Base-by-base conservation (phyloP, 2,113 vertebrate genomes). In the Ammodramus savannarum region DNA sequence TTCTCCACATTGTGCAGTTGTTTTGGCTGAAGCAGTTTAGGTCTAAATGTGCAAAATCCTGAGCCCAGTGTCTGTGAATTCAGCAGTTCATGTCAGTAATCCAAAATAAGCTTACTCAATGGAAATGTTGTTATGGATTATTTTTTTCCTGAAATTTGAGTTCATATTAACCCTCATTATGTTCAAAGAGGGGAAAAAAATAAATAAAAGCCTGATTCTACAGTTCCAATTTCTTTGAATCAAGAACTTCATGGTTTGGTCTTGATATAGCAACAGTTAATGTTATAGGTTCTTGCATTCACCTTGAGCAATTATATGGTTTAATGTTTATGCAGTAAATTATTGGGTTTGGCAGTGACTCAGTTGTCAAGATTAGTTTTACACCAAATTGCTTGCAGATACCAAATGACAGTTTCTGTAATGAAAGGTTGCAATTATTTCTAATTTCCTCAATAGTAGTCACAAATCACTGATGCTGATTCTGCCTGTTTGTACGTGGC, bases 391-490 rank as follows among this genome's bases (percentile, higher is more conserved):
- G 90, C 81, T 91, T 36, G 74, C 96, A 94, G 83, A 96, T 76
- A 96, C 74, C 65, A 94, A 93, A 96, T 94, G 93, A 91, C 83
- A 94, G 87, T 88, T 82, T 89, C 86, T 68, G 46, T 92, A 91
- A 95, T 72, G 89, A 95, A 96, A 96, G 96, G 74, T 79, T 95
- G 69, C 89, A 95, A 88, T 96, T 94, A 97, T 87, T 96, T 96
- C 95, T 93, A 92, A 97, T 97, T 93, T 90, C 76, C 95, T 55
- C 84, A 72, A 29, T 72, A 90, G 85, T 41, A 81, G 77, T 76
- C 77, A 48, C 82, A 91, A 96, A 93, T 97, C 72, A 86, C 76
- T 71, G 46, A 67, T 92, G 91, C 55, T 91, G 82, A 85, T 69
- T 93, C 71, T 96, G 69, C 85, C 85, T 86, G 81, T 79, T 61